Conservation (phyloP, 1,140 invertebrate species). For the Sitophilus oryzae region DNA sequence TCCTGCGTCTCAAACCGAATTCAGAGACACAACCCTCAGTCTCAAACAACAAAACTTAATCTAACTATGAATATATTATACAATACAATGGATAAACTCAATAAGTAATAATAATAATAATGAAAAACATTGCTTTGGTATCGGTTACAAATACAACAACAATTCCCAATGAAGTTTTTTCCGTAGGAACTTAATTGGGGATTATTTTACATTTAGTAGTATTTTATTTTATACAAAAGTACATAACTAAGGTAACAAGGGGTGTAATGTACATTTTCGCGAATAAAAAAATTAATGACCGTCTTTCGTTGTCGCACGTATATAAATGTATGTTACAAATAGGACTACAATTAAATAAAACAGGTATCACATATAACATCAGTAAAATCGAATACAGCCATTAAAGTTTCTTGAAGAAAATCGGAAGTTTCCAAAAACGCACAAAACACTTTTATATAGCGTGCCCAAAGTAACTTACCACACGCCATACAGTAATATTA, state of each 20-base stretch:
- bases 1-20: slow-evolving; percentile 9
- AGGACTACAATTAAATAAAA: slow-evolving; percentile 4
- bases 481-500: too few relatives aligned
- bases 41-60: slow-evolving; percentile 40
- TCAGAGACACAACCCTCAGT: slow-evolving; percentile 33
- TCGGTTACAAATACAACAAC: slow-evolving; percentile 43
- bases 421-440: neutral
- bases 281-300: neutral
- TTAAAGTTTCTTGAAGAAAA: neutral
- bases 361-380: slow-evolving; percentile 19
- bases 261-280: slow-evolving; percentile 2
- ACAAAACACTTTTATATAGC: slow-evolving; percentile 1
- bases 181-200: slow-evolving; percentile 9
- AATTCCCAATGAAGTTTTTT: slow-evolving; percentile 20
- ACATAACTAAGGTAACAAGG: slow-evolving; percentile 14
- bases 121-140: slow-evolving; percentile 46
- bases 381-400: slow-evolving; percentile 3
- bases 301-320: neutral
- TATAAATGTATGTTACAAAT: neutral
- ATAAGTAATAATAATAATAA: slow-evolving; percentile 39
- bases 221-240: slow-evolving; percentile 6
- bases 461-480: neutral
- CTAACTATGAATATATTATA: slow-evolving; percentile 40
- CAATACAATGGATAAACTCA: slow-evolving; percentile 37
- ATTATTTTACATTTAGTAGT: slow-evolving; percentile 13